These are phyloP conservation scores for Tinamus guttatus DNA, from an alignment of 2,113 vertebrate species.

Conservation along the genomic window DNA sequence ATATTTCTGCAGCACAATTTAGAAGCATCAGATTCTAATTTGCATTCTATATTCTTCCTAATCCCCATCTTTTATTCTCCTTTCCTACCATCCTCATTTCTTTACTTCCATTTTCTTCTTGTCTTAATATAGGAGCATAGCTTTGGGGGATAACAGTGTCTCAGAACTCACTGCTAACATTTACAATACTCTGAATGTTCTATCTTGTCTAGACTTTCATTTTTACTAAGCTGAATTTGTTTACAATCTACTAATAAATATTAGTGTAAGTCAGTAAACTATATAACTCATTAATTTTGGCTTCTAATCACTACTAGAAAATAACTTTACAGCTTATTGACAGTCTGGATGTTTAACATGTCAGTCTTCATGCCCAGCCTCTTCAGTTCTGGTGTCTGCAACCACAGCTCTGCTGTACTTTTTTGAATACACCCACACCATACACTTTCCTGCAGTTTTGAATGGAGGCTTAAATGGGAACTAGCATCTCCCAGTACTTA, in stretches of 20 bases:
- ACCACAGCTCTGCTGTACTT: fast-evolving
- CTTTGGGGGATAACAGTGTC: neutral
- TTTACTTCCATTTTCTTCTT: neutral
- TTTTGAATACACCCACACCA: neutral
- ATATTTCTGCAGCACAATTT: neutral
- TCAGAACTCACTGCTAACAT: neutral
- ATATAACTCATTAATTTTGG: neutral
- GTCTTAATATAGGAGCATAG: neutral
- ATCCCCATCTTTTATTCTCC: neutral
- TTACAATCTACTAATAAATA: neutral
- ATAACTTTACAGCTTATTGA: neutral
- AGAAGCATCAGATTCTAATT: neutral
- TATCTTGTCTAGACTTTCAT: neutral
- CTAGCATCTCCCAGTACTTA: neutral
- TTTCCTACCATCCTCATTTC: neutral
- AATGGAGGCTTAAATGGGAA: neutral
- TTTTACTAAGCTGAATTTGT: neutral
- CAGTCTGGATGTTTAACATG: neutral
- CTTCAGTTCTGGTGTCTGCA: neutral
- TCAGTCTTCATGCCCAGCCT: neutral
- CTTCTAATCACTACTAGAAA: neutral
- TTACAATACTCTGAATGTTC: neutral
- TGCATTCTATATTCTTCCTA: neutral
- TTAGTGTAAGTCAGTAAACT: neutral
- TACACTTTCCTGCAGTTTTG: neutral